These are phyloP conservation scores for Endomychus coccineus DNA, from an alignment of 2,888 invertebrate species.

Conservation along the genomic window DNA sequence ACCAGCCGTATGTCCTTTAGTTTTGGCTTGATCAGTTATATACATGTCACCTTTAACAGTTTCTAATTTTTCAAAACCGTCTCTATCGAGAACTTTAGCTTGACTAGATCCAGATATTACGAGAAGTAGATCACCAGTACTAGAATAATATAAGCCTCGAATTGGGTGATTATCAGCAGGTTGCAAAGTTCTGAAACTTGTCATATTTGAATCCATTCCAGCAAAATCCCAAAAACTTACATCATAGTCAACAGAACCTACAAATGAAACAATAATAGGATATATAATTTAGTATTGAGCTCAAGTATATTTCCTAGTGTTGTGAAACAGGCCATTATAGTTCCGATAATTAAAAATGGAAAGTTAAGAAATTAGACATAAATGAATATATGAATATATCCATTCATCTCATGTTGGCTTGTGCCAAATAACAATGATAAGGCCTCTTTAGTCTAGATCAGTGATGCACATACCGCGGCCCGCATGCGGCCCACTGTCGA, in stretches of 20 bases:
- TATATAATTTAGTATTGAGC: too few relatives aligned
- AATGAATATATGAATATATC: too few relatives aligned
- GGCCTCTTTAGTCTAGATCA: too few relatives aligned
- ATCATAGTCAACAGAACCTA: constrained; percentile 93
- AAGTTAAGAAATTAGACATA: too few relatives aligned
- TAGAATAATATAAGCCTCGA: constrained; percentile 80
- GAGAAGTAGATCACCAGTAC: constrained; percentile 87
- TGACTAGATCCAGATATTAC: constrained; percentile 89
- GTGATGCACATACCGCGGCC: too few relatives aligned
- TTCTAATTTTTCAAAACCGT: constrained; percentile 88
- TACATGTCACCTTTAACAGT: constrained; percentile 80
- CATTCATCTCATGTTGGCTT: too few relatives aligned
- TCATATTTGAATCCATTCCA: constrained; percentile 90
- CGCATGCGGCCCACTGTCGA: too few relatives aligned
- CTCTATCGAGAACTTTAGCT: constrained; percentile 76
- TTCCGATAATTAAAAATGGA: too few relatives aligned
- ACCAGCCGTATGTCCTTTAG: constrained; percentile 88
- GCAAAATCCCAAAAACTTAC: constrained; percentile 98
- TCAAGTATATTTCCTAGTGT: too few relatives aligned
- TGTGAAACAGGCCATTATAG: too few relatives aligned
- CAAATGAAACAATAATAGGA: too few relatives aligned
- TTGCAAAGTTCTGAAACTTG: constrained; percentile 85
- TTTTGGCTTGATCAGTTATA: constrained; percentile 85
- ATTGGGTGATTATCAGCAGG: constrained; percentile 96
- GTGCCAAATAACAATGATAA: too few relatives aligned